Evolutionary conservation across 1,140 invertebrate genomes (phyloP), one percentile per base, ranked within the genome.

Genomic region (Hyphantria cunea): DNA sequence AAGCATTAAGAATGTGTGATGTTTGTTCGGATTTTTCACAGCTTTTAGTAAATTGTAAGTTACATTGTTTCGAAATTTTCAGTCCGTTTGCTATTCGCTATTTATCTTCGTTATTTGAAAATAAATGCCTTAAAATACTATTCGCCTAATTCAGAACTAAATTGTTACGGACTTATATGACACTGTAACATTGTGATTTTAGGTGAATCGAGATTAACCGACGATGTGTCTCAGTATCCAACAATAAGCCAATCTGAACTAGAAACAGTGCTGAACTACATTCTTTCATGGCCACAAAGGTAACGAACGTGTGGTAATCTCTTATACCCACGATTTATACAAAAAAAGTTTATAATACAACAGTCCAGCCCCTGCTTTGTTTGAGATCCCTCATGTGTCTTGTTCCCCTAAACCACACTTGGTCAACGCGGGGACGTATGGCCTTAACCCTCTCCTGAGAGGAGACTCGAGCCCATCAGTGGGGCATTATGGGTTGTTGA

Each of bases 21-120:
- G 94, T 94, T 92, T 95, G 95, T 92, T 94, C 93, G 70, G 94
- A 95, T 88, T 95, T 95, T 92, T 92, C 95, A 86, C 94, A 95
- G 90, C 93, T 95, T 91, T 93, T 95, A 90, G 91, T 94, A 82
- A 93, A 94, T 84, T 95, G 95, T 95, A 93, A 95, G 94, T 92
- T 83, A 86, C 86, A 85, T 90, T 85, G 84, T 91, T 91, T 89
- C 83, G 74, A 86, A 84, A 83, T 81, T 79, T 78, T 74, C 68
- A 66, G 64, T 64, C 67, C 68, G 76, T 74, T 78, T 77, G 63
- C 12, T 68, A 71, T 74, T 42, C 47, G 55, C n/a, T 45, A 52
- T 56, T n/a, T 41, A 49, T 31, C 34, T 7, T 48, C 39, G 48
- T 58, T 67, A 56, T 58, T 61, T 53, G 31, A 33, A 55, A 63